Conservation (phyloP, 2,113 vertebrate genomes). For the Macquaria australasica region DNA sequence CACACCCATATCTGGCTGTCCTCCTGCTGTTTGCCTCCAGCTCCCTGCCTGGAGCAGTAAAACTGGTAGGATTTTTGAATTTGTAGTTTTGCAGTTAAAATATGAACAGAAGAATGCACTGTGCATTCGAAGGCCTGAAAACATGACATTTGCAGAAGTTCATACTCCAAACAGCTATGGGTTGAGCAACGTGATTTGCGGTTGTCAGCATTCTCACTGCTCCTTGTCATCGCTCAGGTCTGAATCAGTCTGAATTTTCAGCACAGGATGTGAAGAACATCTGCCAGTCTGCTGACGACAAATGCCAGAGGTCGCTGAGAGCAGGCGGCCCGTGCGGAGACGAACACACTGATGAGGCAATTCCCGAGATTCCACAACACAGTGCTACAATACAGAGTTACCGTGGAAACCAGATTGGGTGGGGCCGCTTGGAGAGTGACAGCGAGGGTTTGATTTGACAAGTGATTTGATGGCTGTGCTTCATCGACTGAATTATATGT, state of each 20-base stretch:
- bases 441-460: conserved; percentile 34
- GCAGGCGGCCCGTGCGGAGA: conserved; percentile 10
- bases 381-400: conserved; percentile 60
- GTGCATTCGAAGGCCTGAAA: not conserved
- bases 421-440: conserved; percentile 35
- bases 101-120: not conserved
- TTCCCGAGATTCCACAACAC: conserved; percentile 77
- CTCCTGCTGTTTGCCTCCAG: conserved; percentile 15
- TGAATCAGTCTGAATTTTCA: conserved; percentile 67
- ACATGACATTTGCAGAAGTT: conserved; percentile 37
- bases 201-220: conserved; percentile 58
- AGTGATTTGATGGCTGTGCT: conserved; percentile 15
- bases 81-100: not conserved
- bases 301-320: conserved; percentile 42
- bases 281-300: conserved; percentile 51
- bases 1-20: conserved; percentile 30
- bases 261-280: conserved; percentile 73
- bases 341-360: conserved; percentile 43
- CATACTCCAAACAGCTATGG: not conserved
- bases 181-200: conserved; percentile 58
- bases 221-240: conserved; percentile 38
- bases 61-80: not conserved
- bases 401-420: conserved; percentile 67
- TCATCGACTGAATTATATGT: conserved; percentile 32
- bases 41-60: not conserved